Evolutionary conservation across 2,797 vertebrate species (phyloP).

Genomic region (Echiichthys vipera): DNA sequence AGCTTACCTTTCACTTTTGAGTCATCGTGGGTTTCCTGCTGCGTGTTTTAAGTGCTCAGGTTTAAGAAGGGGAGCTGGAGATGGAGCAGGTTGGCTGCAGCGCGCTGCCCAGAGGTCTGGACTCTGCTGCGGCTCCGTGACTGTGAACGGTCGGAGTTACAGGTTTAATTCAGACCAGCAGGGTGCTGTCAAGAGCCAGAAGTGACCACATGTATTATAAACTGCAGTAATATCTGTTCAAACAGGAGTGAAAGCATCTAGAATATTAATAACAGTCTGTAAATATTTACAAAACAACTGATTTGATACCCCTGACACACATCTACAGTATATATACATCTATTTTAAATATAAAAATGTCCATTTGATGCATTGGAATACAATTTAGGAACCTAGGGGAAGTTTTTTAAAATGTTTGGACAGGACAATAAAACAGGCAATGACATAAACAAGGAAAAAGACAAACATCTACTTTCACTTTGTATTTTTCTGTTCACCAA

Average conservation of each 20-base stretch:
- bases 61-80: neutral
- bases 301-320: neutral
- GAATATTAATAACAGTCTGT: neutral
- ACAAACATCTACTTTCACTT: neutral
- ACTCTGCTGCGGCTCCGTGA: constrained; percentile 20
- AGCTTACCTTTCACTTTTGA: constrained; percentile 44
- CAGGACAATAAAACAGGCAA: neutral
- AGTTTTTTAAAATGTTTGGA: neutral
- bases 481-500: neutral
- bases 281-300: no score
- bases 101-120: constrained; percentile 17
- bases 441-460: neutral
- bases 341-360: neutral
- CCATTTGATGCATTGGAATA: neutral
- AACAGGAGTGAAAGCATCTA: no score
- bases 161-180: constrained; percentile 20
- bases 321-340: neutral
- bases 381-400: neutral
- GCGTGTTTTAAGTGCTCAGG: neutral
- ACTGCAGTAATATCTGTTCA: neutral
- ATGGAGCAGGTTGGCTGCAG: neutral
- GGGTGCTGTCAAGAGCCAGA: constrained; percentile 38
- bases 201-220: neutral
- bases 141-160: neutral
- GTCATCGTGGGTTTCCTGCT: neutral